Evolutionary conservation across 2,888 invertebrate species (phyloP).

Genomic region (Hyppa rectilinea): DNA sequence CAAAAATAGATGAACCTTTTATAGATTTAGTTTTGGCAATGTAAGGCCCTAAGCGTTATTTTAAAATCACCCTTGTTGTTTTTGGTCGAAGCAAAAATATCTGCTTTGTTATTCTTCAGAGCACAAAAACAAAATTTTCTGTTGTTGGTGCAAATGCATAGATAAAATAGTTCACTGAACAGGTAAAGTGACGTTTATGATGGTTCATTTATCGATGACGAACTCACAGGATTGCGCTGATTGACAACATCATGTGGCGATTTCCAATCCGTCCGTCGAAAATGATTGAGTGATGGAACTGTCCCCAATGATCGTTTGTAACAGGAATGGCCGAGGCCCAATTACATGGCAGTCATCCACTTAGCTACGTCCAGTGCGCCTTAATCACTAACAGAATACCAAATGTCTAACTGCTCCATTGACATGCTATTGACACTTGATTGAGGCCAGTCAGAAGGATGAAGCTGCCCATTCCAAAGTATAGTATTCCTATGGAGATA

Average conservation of each 20-base stretch:
- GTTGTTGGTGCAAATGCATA: too few relatives aligned
- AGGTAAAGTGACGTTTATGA: not conserved
- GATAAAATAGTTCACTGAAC: not conserved
- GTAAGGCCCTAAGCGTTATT: not conserved
- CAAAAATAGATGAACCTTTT: not conserved
- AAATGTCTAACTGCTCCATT: not conserved
- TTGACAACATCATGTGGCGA: constrained; percentile 2
- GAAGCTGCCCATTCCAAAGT: too few relatives aligned
- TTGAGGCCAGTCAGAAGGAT: too few relatives aligned
- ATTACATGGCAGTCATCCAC: constrained; percentile 14
- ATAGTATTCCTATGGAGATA: too few relatives aligned
- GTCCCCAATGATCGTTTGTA: constrained; percentile 22
- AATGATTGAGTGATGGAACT: constrained; percentile 24
- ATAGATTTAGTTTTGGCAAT: not conserved
- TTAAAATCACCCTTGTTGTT: not conserved
- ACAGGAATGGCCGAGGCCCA: constrained; percentile 20
- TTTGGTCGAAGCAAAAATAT: not conserved
- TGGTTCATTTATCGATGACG: constrained; percentile 19
- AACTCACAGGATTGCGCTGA: not conserved
- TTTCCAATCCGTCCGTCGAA: constrained; percentile 23
- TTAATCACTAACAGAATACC: not conserved
- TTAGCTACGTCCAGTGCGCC: not conserved
- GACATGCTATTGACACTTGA: not conserved
- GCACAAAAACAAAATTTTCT: not conserved
- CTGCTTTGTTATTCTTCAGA: not conserved